phyloP scores from a whole-genome alignment of 2,113 vertebrate species.

The Pogona vitticeps region DNA sequence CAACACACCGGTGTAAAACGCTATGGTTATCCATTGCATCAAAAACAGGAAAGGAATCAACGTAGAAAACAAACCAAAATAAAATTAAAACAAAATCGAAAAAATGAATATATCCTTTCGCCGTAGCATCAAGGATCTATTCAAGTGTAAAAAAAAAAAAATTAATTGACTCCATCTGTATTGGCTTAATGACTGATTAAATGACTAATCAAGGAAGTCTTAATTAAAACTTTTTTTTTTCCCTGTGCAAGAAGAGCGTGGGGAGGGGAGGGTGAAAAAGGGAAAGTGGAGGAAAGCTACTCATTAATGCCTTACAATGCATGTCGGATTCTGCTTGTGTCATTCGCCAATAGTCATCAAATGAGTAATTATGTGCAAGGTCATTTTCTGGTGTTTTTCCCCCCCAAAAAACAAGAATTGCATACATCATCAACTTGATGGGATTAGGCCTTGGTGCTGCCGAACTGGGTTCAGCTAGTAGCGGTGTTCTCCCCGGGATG shows the following conservation, averaged over 20 bases:
- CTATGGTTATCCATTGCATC: background rate
- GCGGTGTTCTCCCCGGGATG: conserved; percentile 39
- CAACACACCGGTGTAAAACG: background rate
- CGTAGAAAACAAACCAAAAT: background rate
- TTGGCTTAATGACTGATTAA: conserved; percentile 80
- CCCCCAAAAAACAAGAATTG: background rate
- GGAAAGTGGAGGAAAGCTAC: conserved; percentile 59
- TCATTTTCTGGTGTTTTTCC: conserved; percentile 31
- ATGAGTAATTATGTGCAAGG: conserved; percentile 67
- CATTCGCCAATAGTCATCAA: conserved; percentile 61
- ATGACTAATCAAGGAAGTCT: conserved; percentile 78
- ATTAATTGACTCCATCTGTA: conserved; percentile 77
- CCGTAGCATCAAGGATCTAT: conserved; percentile 68
- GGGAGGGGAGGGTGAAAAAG: conserved; percentile 62
- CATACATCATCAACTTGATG: conserved; percentile 34
- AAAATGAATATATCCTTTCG: conserved; percentile 49
- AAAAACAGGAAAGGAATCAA: conserved; percentile 5
- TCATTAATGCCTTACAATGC: conserved; percentile 60
- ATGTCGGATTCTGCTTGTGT: conserved; percentile 62
- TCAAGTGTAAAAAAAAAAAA: conserved; percentile 67
- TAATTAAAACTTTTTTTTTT: conserved; percentile 77
- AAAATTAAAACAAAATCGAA: no score
- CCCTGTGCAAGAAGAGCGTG: conserved; percentile 51
- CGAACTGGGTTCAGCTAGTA: conserved; percentile 32
- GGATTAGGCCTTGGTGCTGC: conserved; percentile 46